Evolutionary conservation across 2,113 vertebrate species (phyloP).

Genomic region (Lynx canadensis): DNA sequence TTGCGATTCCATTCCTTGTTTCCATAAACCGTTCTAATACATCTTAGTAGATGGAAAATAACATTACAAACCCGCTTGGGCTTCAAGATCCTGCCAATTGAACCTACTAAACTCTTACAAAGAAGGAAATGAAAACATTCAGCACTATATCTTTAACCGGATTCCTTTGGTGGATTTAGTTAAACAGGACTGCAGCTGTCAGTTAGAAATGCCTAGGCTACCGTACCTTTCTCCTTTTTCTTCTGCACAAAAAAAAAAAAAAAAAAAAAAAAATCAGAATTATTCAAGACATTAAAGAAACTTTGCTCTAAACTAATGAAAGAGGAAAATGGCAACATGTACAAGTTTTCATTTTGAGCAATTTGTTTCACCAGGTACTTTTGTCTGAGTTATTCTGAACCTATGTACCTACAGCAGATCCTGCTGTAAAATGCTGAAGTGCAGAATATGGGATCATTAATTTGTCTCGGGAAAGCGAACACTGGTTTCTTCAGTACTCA

Average conservation of each 20-base stretch:
- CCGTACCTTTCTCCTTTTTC: conserved; percentile 2
- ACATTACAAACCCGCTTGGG: conserved; percentile 25
- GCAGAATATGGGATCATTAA: neutral
- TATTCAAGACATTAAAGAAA: conserved; percentile 7
- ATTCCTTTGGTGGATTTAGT: conserved; percentile 45
- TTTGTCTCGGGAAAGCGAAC: neutral
- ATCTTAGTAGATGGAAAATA: conserved; percentile 55
- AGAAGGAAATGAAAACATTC: conserved; percentile 65
- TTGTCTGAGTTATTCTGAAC: neutral
- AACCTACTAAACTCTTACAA: conserved; percentile 48
- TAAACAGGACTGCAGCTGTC: conserved; percentile 21
- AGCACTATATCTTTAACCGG: neutral
- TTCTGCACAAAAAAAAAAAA: neutral
- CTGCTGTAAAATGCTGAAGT: neutral
- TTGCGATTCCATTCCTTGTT: conserved; percentile 18
- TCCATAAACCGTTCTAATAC: conserved; percentile 46
- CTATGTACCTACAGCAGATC: neutral
- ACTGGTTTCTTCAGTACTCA: neutral
- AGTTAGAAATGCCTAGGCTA: conserved; percentile 10
- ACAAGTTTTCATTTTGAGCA: neutral
- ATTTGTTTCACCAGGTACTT: neutral
- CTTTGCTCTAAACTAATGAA: neutral
- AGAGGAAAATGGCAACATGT: neutral
- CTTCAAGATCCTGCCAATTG: conserved; percentile 45
- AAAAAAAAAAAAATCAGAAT: neutral